Evolutionary conservation across 1,140 invertebrate genomes (phyloP), one percentile per base, ranked within the genome.

Genomic region (Danaus plexippus): DNA sequence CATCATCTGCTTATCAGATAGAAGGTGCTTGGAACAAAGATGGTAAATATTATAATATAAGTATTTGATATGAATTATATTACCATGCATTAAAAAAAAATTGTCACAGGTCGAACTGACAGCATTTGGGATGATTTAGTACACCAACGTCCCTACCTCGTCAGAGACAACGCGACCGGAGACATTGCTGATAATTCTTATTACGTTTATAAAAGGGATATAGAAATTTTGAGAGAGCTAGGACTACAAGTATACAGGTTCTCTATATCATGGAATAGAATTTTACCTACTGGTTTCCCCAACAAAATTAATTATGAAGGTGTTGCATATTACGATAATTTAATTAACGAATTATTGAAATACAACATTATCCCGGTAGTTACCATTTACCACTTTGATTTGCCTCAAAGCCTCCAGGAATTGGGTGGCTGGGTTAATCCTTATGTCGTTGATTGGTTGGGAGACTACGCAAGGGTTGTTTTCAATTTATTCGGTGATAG

Each of bases 351-450:
- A 58, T 72, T 92, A 22, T 58, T 90, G 0, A 85, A 73, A 1
- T 78, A 85, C 47, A 80, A 79, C 40, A 89, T 90, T 49, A 45
- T 82, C 43, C 90, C 90, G 1, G 88, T 90, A 80, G 88, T 91
- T 0, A 92, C 91, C 0, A 69, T 92, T 7, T 92, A 90, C 64
- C 91, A 92, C 61, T 92, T 91, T 90, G 91, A 92, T 43, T 73
- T 92, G 57, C 92, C 91, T 1, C 87, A 91, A 59, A 73, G 71
- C 22, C 65, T 92, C 5, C 89, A 91, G 67, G 88, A 90, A 15
- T 61, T 90, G 46, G 91, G 91, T 2, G 91, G 91, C 2, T 92
- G 90, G 91, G 79, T 88, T 2, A 92, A 92, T 71, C 88, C 88
- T 9, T 59, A 88, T 32, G 89, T 92, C 51, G 85, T 89, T 10